Conservation (phyloP, 2,797 vertebrate species). For the Eidolon dupreanum region DNA sequence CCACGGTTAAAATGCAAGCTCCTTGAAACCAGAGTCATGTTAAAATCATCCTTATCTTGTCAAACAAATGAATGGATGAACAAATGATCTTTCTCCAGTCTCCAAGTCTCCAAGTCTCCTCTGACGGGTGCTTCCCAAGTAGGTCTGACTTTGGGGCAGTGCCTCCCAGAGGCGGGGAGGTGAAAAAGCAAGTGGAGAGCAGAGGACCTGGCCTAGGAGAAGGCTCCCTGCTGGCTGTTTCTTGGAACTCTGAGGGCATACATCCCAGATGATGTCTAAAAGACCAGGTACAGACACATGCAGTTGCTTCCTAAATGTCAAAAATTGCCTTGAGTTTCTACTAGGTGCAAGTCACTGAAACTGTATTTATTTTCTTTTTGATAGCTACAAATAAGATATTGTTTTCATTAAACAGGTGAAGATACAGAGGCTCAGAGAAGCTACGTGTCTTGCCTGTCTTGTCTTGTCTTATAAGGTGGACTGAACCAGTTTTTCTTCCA, state of each 20-base stretch:
- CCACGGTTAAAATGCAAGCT: neutral
- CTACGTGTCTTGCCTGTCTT: neutral
- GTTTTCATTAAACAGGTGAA: neutral
- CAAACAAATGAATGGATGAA: neutral
- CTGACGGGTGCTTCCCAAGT: neutral
- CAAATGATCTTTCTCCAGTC: neutral
- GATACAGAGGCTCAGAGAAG: neutral
- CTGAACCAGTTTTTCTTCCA: neutral
- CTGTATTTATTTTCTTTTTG: slow-evolving; percentile 22
- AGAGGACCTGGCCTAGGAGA: neutral
- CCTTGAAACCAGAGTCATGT: neutral
- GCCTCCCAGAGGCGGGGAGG: neutral
- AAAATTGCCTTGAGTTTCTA: neutral
- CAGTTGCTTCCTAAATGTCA: neutral
- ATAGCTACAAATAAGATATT: neutral
- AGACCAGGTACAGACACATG: neutral
- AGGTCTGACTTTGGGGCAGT: neutral
- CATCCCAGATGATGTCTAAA: neutral
- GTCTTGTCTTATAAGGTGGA: neutral
- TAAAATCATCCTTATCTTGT: neutral
- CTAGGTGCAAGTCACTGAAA: neutral
- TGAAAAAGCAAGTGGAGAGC: neutral
- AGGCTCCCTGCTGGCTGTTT: neutral
- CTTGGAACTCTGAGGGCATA: neutral
- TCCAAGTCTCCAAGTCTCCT: neutral